These are phyloP conservation scores for Ochropleura plecta DNA, from an alignment of 2,888 invertebrate species.

Conservation along the genomic window DNA sequence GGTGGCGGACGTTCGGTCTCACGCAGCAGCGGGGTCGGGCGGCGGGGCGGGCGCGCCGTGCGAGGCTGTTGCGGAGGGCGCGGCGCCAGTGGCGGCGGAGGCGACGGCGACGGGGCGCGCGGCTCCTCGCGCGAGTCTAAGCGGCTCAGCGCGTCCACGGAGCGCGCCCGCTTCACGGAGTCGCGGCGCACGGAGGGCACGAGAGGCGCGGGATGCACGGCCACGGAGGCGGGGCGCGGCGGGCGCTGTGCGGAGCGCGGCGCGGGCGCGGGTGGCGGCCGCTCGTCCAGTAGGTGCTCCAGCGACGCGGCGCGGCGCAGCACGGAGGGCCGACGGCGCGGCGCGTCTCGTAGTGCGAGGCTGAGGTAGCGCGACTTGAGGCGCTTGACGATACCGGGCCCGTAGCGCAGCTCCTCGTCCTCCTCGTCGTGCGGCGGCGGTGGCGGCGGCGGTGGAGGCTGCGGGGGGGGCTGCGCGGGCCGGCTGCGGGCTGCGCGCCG, in stretches of 20 bases:
- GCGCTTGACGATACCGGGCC: constrained; percentile 97
- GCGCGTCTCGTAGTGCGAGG: constrained; percentile 94
- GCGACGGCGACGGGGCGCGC: constrained; percentile 90
- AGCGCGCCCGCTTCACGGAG: constrained; percentile 95
- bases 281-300: constrained; percentile 95
- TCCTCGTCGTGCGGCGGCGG: constrained; percentile 78
- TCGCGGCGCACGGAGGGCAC: constrained; percentile 86
- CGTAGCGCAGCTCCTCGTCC: constrained; percentile 95
- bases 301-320: constrained; percentile 95
- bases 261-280: constrained; percentile 78
- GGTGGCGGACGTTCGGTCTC: constrained; percentile 94
- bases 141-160: constrained; percentile 95
- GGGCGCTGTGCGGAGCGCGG: constrained; percentile 69
- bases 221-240: constrained; percentile 78
- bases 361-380: constrained; percentile 96
- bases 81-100: constrained; percentile 74
- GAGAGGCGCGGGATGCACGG: constrained; percentile 72
- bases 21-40: constrained; percentile 88
- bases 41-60: constrained; percentile 87
- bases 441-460: constrained; percentile 75
- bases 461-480: constrained; percentile 69
- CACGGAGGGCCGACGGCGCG: constrained; percentile 92
- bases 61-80: constrained; percentile 85
- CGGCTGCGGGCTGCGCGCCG: constrained; percentile 90
- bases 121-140: constrained; percentile 91